These are phyloP conservation scores for Pseudobourletiella spinata DNA, from an alignment of 1,140 invertebrate species.

Conservation along the genomic window DNA sequence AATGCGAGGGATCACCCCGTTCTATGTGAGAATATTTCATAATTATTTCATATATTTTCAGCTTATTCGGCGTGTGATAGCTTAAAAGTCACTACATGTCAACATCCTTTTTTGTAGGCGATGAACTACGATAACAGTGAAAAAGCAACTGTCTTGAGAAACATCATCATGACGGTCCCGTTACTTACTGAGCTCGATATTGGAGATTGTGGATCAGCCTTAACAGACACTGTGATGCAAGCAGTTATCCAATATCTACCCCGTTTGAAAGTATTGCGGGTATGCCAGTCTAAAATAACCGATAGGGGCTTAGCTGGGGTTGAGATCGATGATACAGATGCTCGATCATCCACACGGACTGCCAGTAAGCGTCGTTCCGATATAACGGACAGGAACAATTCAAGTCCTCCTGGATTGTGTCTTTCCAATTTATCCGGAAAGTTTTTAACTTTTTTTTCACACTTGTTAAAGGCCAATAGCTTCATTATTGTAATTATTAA, in stretches of 20 bases:
- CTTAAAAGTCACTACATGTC: no score
- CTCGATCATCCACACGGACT: background rate
- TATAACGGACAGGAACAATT: constrained; percentile 1
- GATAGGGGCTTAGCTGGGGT: constrained; percentile 14
- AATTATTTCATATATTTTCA: no score
- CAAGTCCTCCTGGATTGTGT: background rate
- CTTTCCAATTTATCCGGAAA: constrained; percentile 1
- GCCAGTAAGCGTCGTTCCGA: background rate
- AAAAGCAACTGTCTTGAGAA: no score
- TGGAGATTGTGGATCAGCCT: constrained; percentile 4
- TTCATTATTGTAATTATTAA: background rate
- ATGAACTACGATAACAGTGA: background rate
- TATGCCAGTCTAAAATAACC: constrained; percentile 10
- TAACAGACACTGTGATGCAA: constrained; percentile 11
- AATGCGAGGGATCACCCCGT: constrained; percentile 12
- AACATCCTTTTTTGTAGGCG: background rate
- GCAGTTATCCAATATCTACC: constrained; percentile 1
- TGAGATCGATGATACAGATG: constrained; percentile 16
- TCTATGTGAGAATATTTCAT: constrained; percentile 20
- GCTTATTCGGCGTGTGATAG: no score
- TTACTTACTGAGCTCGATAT: constrained; percentile 6
- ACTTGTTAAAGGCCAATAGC: no score
- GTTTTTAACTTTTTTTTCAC: background rate
- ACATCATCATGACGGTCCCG: no score
- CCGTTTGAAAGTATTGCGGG: background rate